Base-by-base conservation (phyloP, 2,797 vertebrate genomes). In the Pteropus rufus region DNA sequence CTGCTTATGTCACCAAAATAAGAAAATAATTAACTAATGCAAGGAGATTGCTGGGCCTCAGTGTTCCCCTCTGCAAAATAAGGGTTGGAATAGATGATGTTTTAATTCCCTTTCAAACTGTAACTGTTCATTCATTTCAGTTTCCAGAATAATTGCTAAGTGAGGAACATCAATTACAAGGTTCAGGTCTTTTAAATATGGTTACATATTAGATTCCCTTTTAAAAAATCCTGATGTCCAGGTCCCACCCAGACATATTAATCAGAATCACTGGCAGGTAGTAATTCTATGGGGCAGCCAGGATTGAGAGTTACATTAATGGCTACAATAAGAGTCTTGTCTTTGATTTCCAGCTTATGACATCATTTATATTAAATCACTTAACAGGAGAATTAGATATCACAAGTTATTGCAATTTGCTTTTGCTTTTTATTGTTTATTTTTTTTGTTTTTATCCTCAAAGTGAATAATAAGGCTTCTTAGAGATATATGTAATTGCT, bases 381-480 rank as follows among this genome's bases (percentile, higher is more conserved):
- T 5, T n/a, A 89, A 70, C 26, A 9, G 21, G 46, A 94, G 84
- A 96, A 46, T 89, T 85, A 26, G 19, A 80, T 93, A 54, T 90
- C 44, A 58, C 36, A 92, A 93, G 49, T 70, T 86, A 89, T 86
- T 14, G 36, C 26, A 89, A 73, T 58, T 84, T 87, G 58, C 44
- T 75, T 92, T 87, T 85, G 49, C 70, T 72, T 54, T 75, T 85
- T 67, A 79, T 85, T 60, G 52, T 93, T 60, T 82, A 29, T 91
- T 93, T 60, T 94, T 95, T 92, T 49, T 92, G 21, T 73, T 31
- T 92, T 39, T 69, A 46, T 34, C 86, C 94, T 94, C 93, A 87
- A 96, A 97, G 75, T 91, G 56, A 87, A 97, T 91, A 85, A n/a
- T 89, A 95, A 65, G 10, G 4, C 75, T 97, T 97, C 94, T 96